phyloP scores from a whole-genome alignment of 2,888 invertebrate species.

The Netelia fuscicornis region DNA sequence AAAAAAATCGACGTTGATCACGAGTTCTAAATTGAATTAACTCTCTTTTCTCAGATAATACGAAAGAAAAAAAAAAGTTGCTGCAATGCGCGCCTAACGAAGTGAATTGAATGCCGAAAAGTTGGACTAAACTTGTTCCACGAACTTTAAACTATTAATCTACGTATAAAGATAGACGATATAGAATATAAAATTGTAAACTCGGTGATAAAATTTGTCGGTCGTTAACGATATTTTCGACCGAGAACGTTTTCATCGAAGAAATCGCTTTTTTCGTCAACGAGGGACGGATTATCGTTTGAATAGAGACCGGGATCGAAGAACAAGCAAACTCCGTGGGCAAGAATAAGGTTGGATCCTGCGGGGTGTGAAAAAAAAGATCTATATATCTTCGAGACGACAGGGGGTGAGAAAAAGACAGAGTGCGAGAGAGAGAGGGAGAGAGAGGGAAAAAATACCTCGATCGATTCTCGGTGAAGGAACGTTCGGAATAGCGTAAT shows the following conservation, averaged over 20 bases:
- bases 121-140: constrained; percentile 17
- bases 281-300: constrained; percentile 21
- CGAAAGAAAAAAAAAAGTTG: not conserved
- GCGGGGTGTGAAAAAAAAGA: not conserved
- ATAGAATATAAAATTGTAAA: not conserved
- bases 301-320: constrained; percentile 5
- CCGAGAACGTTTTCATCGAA: not conserved
- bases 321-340: not conserved
- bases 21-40: not conserved
- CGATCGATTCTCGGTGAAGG: constrained; percentile 52
- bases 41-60: constrained; percentile 20
- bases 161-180: not conserved
- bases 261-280: not conserved
- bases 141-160: constrained; percentile 1
- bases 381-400: not conserved
- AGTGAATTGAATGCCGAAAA: constrained; percentile 32
- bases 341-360: not conserved
- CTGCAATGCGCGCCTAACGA: constrained; percentile 41
- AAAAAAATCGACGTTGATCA: not conserved
- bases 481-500: constrained; percentile 41
- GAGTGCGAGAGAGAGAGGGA: constrained; percentile 32
- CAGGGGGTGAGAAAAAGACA: not conserved
- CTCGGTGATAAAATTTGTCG: not conserved
- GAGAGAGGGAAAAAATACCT: not conserved
- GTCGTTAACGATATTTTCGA: not conserved